phyloP scores from a whole-genome alignment of 2,113 vertebrate genomes.

The Rhegmatorhina hoffmannsi region DNA sequence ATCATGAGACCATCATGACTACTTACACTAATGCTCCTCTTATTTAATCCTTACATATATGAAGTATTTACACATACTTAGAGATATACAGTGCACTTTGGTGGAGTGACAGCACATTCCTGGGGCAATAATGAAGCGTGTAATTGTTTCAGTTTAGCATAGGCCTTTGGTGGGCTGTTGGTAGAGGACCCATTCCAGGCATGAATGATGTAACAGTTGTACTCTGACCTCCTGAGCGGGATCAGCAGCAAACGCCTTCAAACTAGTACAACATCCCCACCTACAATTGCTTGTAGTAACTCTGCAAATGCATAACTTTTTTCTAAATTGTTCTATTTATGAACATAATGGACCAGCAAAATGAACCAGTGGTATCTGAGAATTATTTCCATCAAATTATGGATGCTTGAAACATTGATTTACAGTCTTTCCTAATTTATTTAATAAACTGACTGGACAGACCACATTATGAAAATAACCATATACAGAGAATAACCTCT shows the following conservation, averaged over 20 bases:
- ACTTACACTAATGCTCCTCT: rapidly evolving
- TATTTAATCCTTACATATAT: not conserved
- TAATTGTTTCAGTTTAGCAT: not conserved
- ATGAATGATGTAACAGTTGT: rapidly evolving
- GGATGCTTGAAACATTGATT: not conserved
- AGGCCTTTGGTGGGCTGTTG: not conserved
- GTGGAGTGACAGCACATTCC: rapidly evolving
- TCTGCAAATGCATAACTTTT: not conserved
- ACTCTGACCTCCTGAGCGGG: not conserved
- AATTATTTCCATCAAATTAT: conserved; percentile 30
- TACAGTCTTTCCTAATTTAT: conserved; percentile 29
- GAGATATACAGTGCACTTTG: rapidly evolving
- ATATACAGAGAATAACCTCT: conserved; percentile 1
- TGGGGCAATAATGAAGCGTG: not conserved
- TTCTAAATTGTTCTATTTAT: not conserved
- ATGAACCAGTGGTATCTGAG: not conserved
- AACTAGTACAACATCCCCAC: not conserved
- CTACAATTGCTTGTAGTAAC: not conserved
- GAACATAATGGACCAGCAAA: conserved; percentile 2
- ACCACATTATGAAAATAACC: conserved; percentile 9
- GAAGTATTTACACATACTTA: not conserved
- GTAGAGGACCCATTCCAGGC: not conserved
- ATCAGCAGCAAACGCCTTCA: not conserved
- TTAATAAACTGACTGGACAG: conserved; percentile 19
- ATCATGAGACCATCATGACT: not conserved